phyloP scores from a whole-genome alignment of 2,888 invertebrate genomes.

The Eupithecia insigniata region DNA sequence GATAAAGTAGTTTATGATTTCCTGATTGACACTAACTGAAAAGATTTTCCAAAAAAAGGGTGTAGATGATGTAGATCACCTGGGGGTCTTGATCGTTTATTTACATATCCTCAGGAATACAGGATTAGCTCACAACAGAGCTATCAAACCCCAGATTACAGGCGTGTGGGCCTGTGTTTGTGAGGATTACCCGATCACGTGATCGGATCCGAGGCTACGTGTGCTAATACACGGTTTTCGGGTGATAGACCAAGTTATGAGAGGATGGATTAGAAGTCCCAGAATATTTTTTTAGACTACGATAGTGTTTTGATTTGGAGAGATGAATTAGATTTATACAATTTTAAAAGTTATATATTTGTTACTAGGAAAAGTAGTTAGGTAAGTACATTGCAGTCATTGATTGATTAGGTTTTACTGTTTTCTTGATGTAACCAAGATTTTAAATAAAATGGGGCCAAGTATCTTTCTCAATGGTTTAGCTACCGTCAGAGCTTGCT shows the following conservation, averaged over 20 bases:
- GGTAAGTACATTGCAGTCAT: too few species aligned
- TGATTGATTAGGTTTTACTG: too few species aligned
- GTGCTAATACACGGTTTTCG: conserved; percentile 68
- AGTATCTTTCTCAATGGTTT: too few species aligned
- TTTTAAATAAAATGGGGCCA: too few species aligned
- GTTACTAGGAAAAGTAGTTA: too few species aligned
- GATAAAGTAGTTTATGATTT: too few species aligned
- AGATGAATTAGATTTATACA: background rate
- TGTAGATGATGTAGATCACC: background rate
- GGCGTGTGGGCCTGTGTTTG: conserved; percentile 65
- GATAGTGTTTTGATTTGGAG: background rate
- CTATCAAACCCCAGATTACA: conserved; percentile 59
- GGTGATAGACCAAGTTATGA: conserved; percentile 46
- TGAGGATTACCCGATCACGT: conserved; percentile 70
- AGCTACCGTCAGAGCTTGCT: too few species aligned
- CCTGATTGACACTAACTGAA: background rate
- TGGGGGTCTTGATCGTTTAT: background rate
- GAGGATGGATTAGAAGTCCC: conserved; percentile 5
- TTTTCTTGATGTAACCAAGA: too few species aligned
- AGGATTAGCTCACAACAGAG: conserved; percentile 17
- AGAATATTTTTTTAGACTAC: background rate
- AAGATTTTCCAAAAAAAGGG: background rate
- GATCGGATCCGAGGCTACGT: conserved; percentile 72
- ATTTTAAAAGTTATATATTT: too few species aligned
- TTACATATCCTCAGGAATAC: background rate